Percentiles rank a stretch among this genome's conserved stretches.
Conservation (phyloP, 2,888 invertebrate species). For the Ypsolopha sequella region DNA sequence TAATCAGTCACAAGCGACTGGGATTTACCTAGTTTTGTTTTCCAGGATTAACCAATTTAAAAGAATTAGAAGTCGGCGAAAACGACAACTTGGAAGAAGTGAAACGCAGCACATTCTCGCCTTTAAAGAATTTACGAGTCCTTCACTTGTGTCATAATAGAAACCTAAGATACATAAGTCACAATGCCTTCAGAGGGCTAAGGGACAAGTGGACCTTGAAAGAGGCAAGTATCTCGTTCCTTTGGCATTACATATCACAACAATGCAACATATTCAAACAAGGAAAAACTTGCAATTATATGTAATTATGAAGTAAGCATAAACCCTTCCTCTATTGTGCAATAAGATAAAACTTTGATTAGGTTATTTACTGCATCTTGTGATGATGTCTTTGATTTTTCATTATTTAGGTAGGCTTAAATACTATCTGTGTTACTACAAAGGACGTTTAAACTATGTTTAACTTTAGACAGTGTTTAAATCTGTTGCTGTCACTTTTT, state of each 20-base stretch:
- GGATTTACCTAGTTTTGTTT: slow-evolving; percentile 10
- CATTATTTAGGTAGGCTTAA: too few relatives aligned
- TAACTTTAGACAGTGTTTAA: too few relatives aligned
- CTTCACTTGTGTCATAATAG: slow-evolving; percentile 66
- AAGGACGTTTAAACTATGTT: too few relatives aligned
- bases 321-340: not conserved
- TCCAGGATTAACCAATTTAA: slow-evolving; percentile 65
- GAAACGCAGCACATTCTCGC: slow-evolving; percentile 63
- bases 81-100: slow-evolving; percentile 68
- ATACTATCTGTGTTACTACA: too few relatives aligned
- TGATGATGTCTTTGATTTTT: too few relatives aligned
- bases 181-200: slow-evolving; percentile 67
- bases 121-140: slow-evolving; percentile 49
- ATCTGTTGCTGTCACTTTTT: too few relatives aligned
- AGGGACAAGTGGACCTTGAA: slow-evolving; percentile 62
- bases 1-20: too few relatives aligned
- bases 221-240: slow-evolving; percentile 48
- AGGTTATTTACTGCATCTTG: not conserved
- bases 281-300: not conserved
- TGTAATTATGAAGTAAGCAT: not conserved
- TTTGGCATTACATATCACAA: not conserved
- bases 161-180: slow-evolving; percentile 67
- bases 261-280: not conserved
- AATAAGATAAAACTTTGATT: not conserved
- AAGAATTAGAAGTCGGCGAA: slow-evolving; percentile 72